These are phyloP conservation scores for Cervus canadensis DNA, from an alignment of 2,113 vertebrate genomes.

Conservation along the genomic window DNA sequence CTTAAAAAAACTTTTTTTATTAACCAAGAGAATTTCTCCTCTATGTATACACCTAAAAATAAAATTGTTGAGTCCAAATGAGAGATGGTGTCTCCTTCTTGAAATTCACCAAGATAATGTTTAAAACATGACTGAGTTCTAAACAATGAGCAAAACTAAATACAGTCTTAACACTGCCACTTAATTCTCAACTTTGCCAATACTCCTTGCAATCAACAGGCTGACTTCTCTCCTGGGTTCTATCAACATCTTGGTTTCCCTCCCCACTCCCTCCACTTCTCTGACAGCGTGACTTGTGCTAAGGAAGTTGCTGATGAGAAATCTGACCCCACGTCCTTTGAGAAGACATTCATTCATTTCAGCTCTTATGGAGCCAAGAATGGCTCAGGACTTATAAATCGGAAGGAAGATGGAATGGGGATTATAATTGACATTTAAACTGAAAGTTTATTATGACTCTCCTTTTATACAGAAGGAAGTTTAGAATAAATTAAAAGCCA, in stretches of 20 bases:
- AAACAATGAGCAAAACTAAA: not conserved
- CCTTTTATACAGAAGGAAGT: not conserved
- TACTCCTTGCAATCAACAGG: not conserved
- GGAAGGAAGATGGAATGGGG: not conserved
- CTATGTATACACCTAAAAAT: not conserved
- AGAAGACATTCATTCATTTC: not conserved
- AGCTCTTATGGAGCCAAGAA: not conserved
- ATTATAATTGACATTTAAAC: not conserved
- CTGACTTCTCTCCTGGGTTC: not conserved
- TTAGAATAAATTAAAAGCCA: slow-evolving; percentile 2
- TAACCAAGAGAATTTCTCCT: not conserved
- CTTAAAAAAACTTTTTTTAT: not conserved
- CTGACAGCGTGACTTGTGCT: not conserved
- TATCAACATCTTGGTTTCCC: not conserved
- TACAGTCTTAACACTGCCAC: not conserved
- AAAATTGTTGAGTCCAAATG: not conserved
- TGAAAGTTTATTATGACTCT: not conserved
- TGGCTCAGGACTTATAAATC: not conserved
- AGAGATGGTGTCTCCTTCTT: not conserved
- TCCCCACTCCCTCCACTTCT: not conserved
- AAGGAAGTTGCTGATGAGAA: not conserved
- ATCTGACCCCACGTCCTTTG: not conserved
- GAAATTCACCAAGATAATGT: not conserved
- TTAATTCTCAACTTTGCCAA: not conserved
- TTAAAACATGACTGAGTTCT: not conserved